A percentile compares a stretch with the other conserved stretches of the same genome.
phyloP scores from a whole-genome alignment of 2,113 vertebrate species.

The Grammomys dolichurus region DNA sequence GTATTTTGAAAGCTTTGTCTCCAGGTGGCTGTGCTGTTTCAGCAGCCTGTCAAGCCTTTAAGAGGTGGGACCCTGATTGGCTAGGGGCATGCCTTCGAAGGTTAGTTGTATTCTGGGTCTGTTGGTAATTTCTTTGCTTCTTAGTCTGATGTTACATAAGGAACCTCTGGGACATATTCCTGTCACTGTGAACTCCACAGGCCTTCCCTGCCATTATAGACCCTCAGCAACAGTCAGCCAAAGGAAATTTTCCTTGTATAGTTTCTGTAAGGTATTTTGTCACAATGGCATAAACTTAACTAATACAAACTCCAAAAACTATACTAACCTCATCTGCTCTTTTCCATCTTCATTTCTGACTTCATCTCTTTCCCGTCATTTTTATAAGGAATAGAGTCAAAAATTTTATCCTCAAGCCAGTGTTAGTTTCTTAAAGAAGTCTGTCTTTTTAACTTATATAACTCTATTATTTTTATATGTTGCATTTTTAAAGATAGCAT shows the following conservation, averaged over 20 bases:
- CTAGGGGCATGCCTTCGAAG: neutral
- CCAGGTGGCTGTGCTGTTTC: neutral
- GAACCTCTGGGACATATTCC: neutral
- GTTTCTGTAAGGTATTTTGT: neutral
- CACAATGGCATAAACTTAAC: neutral
- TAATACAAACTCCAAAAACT: neutral
- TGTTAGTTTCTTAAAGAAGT: neutral
- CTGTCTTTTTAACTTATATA: neutral
- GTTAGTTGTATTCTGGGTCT: neutral
- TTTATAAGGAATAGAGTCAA: neutral
- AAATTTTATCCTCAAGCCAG: neutral
- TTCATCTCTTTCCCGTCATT: neutral
- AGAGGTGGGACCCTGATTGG: neutral
- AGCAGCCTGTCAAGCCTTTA: neutral
- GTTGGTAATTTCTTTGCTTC: neutral
- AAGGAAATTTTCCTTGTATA: neutral
- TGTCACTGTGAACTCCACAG: neutral
- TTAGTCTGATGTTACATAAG: neutral
- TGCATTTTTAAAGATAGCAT: conserved; percentile 4
- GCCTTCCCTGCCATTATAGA: neutral
- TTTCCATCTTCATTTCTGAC: neutral
- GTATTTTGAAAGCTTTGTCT: neutral
- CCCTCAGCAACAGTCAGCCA: neutral
- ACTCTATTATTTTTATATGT: neutral
- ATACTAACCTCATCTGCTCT: neutral